Percentiles rank a stretch among this genome's conserved stretches.
Conservation (phyloP, 2,113 vertebrate species). For the Hippolais icterina region DNA sequence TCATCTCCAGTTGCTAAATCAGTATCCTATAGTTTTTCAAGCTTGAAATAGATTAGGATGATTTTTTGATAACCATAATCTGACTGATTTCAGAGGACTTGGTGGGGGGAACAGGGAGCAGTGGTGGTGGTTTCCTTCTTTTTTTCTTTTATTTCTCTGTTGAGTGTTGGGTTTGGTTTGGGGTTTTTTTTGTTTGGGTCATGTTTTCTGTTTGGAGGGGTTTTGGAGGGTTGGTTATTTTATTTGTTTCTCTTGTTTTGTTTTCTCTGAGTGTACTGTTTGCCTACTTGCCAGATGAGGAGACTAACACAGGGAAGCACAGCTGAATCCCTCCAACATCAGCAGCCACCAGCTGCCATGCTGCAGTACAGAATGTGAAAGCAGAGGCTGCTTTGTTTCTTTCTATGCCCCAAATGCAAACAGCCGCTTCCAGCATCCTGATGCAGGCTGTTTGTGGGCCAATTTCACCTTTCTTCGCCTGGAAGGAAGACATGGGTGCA, state of each 20-base stretch:
- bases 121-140: neutral
- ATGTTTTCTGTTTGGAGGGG: neutral
- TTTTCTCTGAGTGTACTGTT: neutral
- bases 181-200: neutral
- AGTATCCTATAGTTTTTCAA: neutral
- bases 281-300: neutral
- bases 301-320: neutral
- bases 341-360: accelerated
- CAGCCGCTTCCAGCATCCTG: accelerated
- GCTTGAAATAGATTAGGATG: neutral
- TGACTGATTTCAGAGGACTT: neutral
- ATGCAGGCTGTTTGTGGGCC: neutral
- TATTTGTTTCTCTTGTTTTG: neutral
- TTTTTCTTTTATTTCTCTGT: neutral
- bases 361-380: neutral
- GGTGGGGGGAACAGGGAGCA: accelerated
- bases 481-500: neutral
- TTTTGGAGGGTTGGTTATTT: neutral
- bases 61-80: neutral
- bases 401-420: neutral
- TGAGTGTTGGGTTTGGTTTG: neutral
- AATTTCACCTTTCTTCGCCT: neutral
- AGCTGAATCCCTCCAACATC: accelerated
- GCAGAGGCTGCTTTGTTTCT: neutral
- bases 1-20: neutral